Evolutionary conservation across 30 jellyfish, hydroid and myxozoan species (phyloP).

Genomic region (Morbakka virulenta): DNA sequence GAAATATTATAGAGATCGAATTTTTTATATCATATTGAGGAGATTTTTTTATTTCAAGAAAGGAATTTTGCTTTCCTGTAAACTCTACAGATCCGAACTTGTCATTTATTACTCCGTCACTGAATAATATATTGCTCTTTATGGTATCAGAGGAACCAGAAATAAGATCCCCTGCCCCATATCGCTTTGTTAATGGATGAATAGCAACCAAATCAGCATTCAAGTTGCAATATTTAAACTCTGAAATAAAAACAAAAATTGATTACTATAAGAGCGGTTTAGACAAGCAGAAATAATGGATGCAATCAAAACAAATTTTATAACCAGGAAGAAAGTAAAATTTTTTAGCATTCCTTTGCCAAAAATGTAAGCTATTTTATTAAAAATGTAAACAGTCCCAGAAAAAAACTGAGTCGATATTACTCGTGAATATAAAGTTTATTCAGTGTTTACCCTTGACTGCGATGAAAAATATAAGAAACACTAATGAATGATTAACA

Average conservation of each 20-base stretch:
- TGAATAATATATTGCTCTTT: not conserved
- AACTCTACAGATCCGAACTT: not conserved
- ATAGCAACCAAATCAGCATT: not conserved
- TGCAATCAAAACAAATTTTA: too few species aligned
- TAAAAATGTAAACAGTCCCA: too few species aligned
- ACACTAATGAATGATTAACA: too few species aligned
- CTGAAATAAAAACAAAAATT: not conserved
- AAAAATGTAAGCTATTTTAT: too few species aligned
- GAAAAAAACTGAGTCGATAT: too few species aligned
- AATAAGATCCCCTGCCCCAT: not conserved
- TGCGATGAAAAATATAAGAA: too few species aligned
- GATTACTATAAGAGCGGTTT: not conserved
- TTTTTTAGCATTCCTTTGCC: too few species aligned
- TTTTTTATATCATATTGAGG: not conserved
- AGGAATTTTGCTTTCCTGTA: not conserved
- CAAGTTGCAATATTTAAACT: not conserved
- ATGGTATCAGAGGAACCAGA: not conserved
- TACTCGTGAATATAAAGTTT: too few species aligned
- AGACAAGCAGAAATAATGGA: too few species aligned
- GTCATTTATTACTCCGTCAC: not conserved
- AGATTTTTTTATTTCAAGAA: not conserved
- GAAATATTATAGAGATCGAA: not conserved
- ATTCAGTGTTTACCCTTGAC: too few species aligned
- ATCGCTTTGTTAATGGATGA: not conserved
- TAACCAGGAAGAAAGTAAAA: too few species aligned